Evolutionary conservation across 1,140 invertebrate genomes (phyloP), one percentile per base, ranked within the genome.

Genomic region (Uloborus diversus): DNA sequence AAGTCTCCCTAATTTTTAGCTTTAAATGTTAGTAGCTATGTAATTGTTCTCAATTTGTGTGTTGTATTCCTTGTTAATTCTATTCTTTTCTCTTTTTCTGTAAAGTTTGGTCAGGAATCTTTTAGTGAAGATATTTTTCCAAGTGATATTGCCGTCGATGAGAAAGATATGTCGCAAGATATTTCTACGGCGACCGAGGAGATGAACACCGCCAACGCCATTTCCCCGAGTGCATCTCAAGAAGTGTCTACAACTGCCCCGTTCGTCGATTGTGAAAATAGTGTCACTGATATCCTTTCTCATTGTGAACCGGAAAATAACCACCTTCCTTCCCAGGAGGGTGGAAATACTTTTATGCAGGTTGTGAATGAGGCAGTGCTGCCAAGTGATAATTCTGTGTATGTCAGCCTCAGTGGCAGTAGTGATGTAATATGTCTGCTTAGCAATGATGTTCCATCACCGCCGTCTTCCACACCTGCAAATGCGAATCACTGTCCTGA

Each of bases 401-500:
- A 80, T 56, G 79, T 59, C 3, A 80, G 68, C 27, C 68, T 80
- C 17, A 80, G 79, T 80, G 79, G 66, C n/a, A 64, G 79, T 59
- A 71, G 66, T 71, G 68, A 80, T 73, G 79, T 80, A 30, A 80
- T 80, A 20, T 70, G 68, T 53, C 23, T 68, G 53, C 65, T 80
- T 42, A 71, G 61, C 47, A 65, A 49, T 65, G 79, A 80, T 53
- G 53, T 71, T 37, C 49, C 79, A 20, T 71, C 68, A 30, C 79
- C 79, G 30, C 65, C 65, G 57, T 57, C 66, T 53, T 65, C 68
- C 49, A 71, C 68, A 23, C 14, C 79, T 73, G 37, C 57, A 35
- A 30, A 53, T 35, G 3, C 56, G 30, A 33, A 23, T 14, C 23
- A 56, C 33, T 78, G 73, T 78, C 61, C 73, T 42, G 73, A 79